Percentiles rank a stretch among this genome's conserved stretches.
phyloP scores from a whole-genome alignment of 2,113 vertebrate species.

The Halcyon malimbica region DNA sequence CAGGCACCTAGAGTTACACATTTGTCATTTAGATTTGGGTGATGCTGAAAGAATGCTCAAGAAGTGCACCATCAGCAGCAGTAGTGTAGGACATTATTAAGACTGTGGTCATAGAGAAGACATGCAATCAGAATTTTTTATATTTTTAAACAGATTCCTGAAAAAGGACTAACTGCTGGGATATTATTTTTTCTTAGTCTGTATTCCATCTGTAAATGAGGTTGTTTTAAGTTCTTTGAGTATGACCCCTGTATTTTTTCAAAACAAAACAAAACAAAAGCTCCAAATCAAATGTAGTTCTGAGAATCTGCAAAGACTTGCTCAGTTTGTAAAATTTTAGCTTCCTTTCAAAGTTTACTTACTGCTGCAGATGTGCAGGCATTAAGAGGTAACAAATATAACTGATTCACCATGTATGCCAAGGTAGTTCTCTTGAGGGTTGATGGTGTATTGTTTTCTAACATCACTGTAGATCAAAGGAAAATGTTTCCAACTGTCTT shows the following conservation, averaged over 20 bases:
- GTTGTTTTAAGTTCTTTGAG: not conserved
- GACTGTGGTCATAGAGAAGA: not conserved
- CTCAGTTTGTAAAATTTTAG: conserved; percentile 14
- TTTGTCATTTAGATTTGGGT: not conserved
- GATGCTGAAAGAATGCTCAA: not conserved
- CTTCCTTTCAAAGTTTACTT: conserved; percentile 10
- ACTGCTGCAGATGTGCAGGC: conserved; percentile 22
- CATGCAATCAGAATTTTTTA: not conserved
- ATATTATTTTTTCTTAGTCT: not conserved
- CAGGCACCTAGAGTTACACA: not conserved
- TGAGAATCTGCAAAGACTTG: not conserved
- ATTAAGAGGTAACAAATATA: conserved; percentile 47
- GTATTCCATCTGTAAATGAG: not conserved
- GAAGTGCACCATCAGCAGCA: not conserved
- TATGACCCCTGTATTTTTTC: not conserved
- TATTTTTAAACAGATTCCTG: not conserved
- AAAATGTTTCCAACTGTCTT: not conserved
- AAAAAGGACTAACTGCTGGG: not conserved
- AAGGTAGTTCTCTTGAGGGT: conserved; percentile 11
- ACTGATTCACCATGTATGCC: not conserved
- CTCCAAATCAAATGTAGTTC: not conserved
- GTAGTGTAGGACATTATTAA: not conserved
- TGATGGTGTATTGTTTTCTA: not conserved
- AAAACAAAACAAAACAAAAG: not conserved
- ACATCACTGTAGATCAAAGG: conserved; percentile 25